Evolutionary conservation across 1,140 invertebrate species (phyloP).

Genomic region (Steinernema feltiae): DNA sequence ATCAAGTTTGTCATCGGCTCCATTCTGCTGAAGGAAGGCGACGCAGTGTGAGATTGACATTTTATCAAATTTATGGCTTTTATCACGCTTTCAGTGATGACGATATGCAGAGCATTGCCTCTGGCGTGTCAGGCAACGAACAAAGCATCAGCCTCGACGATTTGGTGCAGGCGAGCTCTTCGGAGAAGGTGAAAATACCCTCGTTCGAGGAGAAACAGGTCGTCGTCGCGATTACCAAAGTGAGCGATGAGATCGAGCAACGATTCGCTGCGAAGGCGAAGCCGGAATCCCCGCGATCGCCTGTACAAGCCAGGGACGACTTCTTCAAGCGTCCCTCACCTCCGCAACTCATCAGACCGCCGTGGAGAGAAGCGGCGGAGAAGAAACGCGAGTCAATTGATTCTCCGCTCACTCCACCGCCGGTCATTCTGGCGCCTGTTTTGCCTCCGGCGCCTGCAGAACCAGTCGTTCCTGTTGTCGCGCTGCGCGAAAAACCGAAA

Average conservation of each 20-base stretch:
- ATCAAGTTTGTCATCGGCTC: slow-evolving; percentile 37
- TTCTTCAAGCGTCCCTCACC: neutral
- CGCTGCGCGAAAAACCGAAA: neutral
- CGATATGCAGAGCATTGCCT: slow-evolving; percentile 24
- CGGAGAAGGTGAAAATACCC: neutral
- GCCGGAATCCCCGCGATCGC: neutral
- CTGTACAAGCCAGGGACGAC: neutral
- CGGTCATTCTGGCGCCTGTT: neutral
- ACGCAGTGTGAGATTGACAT: slow-evolving; percentile 34
- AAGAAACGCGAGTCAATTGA: neutral
- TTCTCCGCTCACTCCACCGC: neutral
- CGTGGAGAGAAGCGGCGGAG: slow-evolving; percentile 1
- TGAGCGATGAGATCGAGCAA: slow-evolving; percentile 28
- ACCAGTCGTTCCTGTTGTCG: too few relatives aligned
- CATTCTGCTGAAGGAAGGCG: slow-evolving; percentile 30
- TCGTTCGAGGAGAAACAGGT: neutral
- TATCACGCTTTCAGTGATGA: slow-evolving; percentile 13
- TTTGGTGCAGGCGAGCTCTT: neutral
- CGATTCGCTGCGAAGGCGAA: slow-evolving; percentile 10
- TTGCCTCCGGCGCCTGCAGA: too few relatives aligned
- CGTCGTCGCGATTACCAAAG: slow-evolving; percentile 7
- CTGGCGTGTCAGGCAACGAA: neutral
- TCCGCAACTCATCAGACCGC: neutral
- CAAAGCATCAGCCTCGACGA: neutral
- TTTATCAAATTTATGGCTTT: slow-evolving; percentile 13